Percentiles rank a stretch among this genome's conserved stretches.
These are phyloP conservation scores for Tetraodon nigroviridis DNA, from an alignment of 2,113 vertebrate species.

Conservation along the genomic window DNA sequence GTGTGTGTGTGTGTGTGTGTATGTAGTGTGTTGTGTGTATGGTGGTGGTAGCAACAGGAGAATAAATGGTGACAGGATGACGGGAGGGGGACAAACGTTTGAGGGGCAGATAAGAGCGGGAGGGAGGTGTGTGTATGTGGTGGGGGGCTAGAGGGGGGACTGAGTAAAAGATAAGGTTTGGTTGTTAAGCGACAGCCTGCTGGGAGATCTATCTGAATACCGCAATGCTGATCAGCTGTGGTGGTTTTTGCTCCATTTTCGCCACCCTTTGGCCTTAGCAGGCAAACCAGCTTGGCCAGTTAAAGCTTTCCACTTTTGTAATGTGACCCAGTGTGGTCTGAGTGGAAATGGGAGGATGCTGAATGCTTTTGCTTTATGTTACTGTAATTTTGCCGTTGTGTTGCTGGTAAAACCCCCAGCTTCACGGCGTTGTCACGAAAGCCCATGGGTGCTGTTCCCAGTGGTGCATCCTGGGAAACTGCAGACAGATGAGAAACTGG, in stretches of 20 bases:
- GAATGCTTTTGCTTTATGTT: no score
- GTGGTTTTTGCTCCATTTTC: no score
- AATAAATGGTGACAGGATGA: neutral
- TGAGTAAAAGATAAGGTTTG: conserved; percentile 34
- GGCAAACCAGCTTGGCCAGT: no score
- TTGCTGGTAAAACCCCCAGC: no score
- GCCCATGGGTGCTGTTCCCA: no score
- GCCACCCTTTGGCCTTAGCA: no score
- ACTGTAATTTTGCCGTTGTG: no score
- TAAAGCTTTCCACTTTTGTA: no score
- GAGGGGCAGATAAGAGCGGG: conserved; percentile 31
- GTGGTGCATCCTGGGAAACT: conserved; percentile 22
- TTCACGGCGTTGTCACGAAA: no score
- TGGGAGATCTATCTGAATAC: conserved; percentile 16
- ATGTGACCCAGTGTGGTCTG: no score
- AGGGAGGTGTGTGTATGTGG: neutral
- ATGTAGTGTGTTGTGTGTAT: neutral
- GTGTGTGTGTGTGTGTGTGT: neutral
- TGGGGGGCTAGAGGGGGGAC: neutral
- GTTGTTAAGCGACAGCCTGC: conserved; percentile 33
- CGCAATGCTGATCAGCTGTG: no score
- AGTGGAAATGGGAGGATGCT: no score
- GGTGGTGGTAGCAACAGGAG: neutral
- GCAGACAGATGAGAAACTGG: conserved; percentile 43
- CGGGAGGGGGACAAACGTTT: conserved; percentile 5